Base-by-base conservation (phyloP, 2,797 vertebrate species). In the Cyclura pinguis region DNA sequence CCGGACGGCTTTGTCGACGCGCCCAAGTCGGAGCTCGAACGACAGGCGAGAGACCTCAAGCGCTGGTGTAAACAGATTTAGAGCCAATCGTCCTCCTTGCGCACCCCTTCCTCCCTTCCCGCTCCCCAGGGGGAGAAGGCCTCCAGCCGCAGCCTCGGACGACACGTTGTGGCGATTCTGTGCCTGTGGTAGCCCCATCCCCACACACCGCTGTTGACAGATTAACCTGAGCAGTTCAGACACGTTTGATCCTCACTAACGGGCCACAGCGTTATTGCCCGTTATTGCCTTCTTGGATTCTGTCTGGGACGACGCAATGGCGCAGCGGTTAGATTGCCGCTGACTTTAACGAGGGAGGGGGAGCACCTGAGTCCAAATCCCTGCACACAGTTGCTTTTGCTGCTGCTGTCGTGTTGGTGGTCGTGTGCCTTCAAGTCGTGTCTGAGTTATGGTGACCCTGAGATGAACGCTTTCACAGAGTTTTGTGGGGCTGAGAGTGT, bases 51-150 rank as follows among this genome's bases (percentile, higher is more conserved):
- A 59, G 87, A 64, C 0, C 0, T 6, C 32, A 87, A 95, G 85
- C 84, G 64, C 84, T 2, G 91, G 95, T 91, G 93, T 90, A 94
- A 96, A 95, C 88, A 94, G 76, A 93, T 86, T 85, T 0, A 7
- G 82, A 92, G 90, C 89, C 92, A 93, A 94, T 96, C 92, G 93
- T 93, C 89, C 42, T 42, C 67, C 2, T 82, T 90, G 93, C 92
- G 89, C 94, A 88, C 91, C 57, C 76, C 27, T 55, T 50, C 69
- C 84, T 81, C 50, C 6, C 50, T 52, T 10, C 50, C 9, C 50
- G 50, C 42, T 42, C 42, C 80, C 22, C 9, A 2, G 20, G 86
- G 78, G 92, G 91, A 80, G 88, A 85, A 42, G n/a, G 57, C 59
- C 29, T 6, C n/a, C 35, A 6, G 22, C 24, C n/a, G 1, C 74